Evolutionary conservation across 1,140 invertebrate genomes (phyloP), one percentile per base, ranked within the genome.

Genomic region (Spodoptera frugiperda): DNA sequence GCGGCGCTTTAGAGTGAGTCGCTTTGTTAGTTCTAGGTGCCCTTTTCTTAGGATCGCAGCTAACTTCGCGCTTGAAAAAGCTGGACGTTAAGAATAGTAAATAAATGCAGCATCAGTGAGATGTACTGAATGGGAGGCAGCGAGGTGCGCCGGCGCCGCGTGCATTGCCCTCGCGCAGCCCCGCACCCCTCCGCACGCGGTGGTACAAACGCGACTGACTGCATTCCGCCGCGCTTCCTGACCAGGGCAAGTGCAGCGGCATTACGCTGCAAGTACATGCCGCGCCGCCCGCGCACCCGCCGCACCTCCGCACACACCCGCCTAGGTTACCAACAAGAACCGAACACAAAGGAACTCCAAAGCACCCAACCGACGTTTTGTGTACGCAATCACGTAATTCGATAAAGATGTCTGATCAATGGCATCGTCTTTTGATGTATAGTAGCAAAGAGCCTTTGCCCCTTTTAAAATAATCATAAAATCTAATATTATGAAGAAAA

Each of bases 181-280:
- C 82, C 78, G 78, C 77, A 76, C 81, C 77, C 80, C 80, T 80
- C 86, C 81, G 75, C 78, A 53, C 79, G 72, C 82, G 79, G 82
- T 80, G 78, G 67, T 84, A 86, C 85, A 87, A 91, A 92, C 91
- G 90, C 90, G 91, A 81, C 90, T 91, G 89, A 91, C 89, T 86
- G 89, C 91, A 92, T 93, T 93, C 92, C 92, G 86, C 87, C 77
- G 89, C 92, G 92, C 92, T 93, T 93, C 91, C 92, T 93, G 92
- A 90, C 92, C 91, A 86, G 85, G 89, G 90, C 92, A 92, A 92
- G 91, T 93, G 92, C 91, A 90, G 84, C 87, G 85, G 84, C 91
- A 92, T 91, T 92, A 90, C 90, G 87, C 88, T 87, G 79, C 85
- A 83, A 87, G 87, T 87, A 87, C 87, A 33, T 82, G 71, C 80